phyloP scores from a whole-genome alignment of 2,797 vertebrate species.

The Peromyscus nudipes region DNA sequence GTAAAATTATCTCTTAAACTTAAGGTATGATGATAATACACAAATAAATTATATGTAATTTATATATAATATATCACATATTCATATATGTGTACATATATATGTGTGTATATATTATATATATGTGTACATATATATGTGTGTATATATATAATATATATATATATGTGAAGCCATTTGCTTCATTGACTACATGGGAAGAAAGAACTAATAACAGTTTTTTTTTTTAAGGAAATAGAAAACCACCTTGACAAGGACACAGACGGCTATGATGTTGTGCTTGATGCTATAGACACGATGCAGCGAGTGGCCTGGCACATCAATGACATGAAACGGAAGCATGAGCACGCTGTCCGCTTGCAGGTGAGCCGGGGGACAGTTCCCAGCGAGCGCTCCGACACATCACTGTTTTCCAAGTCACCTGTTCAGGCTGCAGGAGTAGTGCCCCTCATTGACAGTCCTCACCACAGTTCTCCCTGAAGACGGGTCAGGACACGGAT shows the following conservation, averaged over 20 bases:
- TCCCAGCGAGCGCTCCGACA: rapidly evolving
- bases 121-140: too few species aligned
- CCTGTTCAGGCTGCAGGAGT: not conserved
- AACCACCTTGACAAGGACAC: conserved; percentile 98
- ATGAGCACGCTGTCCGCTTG: conserved; percentile 95
- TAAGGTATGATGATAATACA: not conserved
- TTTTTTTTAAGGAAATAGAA: conserved; percentile 94
- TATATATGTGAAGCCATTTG: not conserved
- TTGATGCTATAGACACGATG: conserved; percentile 99
- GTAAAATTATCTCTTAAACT: not conserved
- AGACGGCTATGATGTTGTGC: conserved; percentile 95
- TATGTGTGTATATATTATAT: not conserved
- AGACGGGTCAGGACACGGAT: not conserved
- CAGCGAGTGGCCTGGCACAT: conserved; percentile 99
- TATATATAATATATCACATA: too few species aligned
- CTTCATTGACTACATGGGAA: not conserved
- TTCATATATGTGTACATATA: not conserved
- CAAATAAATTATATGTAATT: not conserved
- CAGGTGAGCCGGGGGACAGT: conserved; percentile 90
- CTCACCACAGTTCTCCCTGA: rapidly evolving
- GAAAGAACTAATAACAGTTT: conserved; percentile 20
- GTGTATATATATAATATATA: too few species aligned
- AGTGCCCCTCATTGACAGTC: rapidly evolving
- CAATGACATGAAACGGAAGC: conserved; percentile 99
- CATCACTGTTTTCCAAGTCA: rapidly evolving